These are phyloP conservation scores for Phrixothrix hirtus DNA, from an alignment of 2,888 invertebrate genomes.

Conservation along the genomic window DNA sequence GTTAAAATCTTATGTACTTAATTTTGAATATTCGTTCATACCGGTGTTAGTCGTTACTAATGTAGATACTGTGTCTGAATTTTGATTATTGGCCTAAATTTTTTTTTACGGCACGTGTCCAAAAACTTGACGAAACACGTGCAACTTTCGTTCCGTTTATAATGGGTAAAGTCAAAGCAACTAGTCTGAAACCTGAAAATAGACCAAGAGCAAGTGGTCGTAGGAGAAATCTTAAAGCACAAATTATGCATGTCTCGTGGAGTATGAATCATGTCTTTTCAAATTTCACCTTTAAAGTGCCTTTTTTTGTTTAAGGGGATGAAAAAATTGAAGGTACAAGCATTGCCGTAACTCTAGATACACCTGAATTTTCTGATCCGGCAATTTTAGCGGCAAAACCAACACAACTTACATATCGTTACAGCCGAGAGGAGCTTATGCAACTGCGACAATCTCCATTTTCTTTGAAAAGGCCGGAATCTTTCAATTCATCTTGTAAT, in stretches of 20 bases:
- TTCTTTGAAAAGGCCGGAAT: conserved; percentile 73
- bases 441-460: conserved; percentile 70
- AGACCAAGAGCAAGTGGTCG: background rate
- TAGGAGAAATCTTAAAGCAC: conserved; percentile 14
- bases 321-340: conserved; percentile 59
- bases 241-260: conserved; percentile 29
- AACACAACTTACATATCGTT: conserved; percentile 58
- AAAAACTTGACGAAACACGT: background rate
- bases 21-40: background rate
- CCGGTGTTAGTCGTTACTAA: no score
- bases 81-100: no score
- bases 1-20: no score
- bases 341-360: conserved; percentile 55
- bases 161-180: conserved; percentile 8
- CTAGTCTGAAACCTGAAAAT: background rate
- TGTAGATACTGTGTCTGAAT: no score
- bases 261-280: conserved; percentile 18
- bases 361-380: conserved; percentile 55
- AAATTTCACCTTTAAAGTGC: background rate
- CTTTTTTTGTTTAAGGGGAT: conserved; percentile 51
- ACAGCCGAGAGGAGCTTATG: conserved; percentile 72
- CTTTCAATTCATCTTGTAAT: conserved; percentile 62
- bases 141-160: no score
- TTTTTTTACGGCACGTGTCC: background rate
- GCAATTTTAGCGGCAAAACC: conserved; percentile 64